Percentiles rank a stretch among this genome's conserved stretches.
Evolutionary conservation across 2,113 vertebrate genomes (phyloP).

Genomic region (Camelus dromedarius): DNA sequence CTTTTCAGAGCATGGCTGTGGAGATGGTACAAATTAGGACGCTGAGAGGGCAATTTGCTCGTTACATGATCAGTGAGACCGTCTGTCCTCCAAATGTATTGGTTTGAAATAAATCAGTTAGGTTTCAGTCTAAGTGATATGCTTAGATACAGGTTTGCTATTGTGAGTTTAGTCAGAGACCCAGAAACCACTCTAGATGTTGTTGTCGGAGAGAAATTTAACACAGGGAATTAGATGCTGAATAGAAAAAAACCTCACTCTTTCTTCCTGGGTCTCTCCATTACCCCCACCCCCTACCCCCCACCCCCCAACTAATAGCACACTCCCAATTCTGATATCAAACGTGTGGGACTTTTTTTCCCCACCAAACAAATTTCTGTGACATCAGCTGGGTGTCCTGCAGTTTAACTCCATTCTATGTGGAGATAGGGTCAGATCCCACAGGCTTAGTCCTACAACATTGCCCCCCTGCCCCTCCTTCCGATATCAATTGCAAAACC

Average conservation of each 20-base stretch:
- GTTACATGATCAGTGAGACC: background rate
- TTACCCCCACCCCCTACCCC: background rate
- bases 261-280: background rate
- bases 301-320: no score
- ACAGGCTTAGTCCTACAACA: background rate
- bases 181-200: background rate
- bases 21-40: background rate
- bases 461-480: background rate
- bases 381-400: background rate
- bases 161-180: constrained; percentile 27
- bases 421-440: background rate
- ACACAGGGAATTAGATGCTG: background rate
- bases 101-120: constrained; percentile 37
- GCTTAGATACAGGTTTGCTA: background rate
- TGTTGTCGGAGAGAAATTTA: background rate
- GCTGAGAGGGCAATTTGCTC: background rate
- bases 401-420: background rate
- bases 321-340: background rate
- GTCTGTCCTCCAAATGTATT: background rate
- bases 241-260: background rate
- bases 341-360: background rate
- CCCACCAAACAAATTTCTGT: background rate
- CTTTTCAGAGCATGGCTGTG: background rate
- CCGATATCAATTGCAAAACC: background rate
- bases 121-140: background rate